A percentile compares a stretch with the other conserved stretches of the same genome.
Evolutionary conservation across 2,113 vertebrate genomes (phyloP).

Genomic region (Prunella fulvescens): DNA sequence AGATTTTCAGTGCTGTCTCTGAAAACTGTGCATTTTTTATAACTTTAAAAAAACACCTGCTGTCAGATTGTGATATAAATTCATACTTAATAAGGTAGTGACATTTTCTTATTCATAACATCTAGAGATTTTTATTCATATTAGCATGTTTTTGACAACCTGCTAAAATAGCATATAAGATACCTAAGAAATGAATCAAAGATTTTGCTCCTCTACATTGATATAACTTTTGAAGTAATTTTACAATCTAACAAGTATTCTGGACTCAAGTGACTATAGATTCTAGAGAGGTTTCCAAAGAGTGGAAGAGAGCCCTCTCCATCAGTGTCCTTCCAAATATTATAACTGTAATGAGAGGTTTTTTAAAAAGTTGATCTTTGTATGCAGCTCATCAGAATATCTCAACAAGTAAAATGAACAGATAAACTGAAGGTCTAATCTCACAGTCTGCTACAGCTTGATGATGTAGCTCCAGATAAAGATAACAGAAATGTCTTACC

Average conservation of each 20-base stretch:
- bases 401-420: neutral
- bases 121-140: conserved; percentile 7
- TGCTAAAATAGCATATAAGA: neutral
- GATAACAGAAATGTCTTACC: neutral
- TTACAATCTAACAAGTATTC: neutral
- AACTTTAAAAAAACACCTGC: neutral
- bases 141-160: neutral
- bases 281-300: neutral
- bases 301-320: neutral
- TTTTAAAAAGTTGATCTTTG: neutral
- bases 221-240: neutral
- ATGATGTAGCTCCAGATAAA: neutral
- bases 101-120: neutral
- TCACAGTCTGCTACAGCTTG: neutral
- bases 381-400: neutral
- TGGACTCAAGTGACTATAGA: neutral
- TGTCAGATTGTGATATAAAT: neutral
- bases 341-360: neutral
- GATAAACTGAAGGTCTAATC: neutral
- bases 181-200: neutral
- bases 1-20: neutral
- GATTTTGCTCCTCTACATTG: neutral
- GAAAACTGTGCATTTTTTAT: neutral
- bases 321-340: neutral
- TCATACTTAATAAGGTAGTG: neutral